Conservation (phyloP, 2,113 vertebrate genomes). For the Tautogolabrus adspersus region DNA sequence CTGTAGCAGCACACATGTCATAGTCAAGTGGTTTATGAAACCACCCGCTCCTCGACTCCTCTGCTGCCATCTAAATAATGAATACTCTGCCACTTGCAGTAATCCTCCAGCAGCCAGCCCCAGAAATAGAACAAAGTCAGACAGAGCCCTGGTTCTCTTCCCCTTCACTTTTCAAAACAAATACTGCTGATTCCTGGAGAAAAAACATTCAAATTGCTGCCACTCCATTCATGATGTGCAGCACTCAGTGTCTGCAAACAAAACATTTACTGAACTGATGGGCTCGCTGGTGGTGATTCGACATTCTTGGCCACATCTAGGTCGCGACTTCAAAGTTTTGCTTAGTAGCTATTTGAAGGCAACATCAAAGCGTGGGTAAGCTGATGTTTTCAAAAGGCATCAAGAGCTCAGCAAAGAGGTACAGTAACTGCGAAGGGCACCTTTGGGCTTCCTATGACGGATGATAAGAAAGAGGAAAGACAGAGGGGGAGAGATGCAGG, state of each 20-base stretch:
- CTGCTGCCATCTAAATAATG: conserved; percentile 80
- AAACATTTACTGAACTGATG: not conserved
- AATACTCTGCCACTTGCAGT: conserved; percentile 76
- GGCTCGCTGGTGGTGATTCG: conserved; percentile 28
- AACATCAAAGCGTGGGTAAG: conserved; percentile 76
- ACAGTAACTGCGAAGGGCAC: conserved; percentile 78
- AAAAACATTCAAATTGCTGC: conserved; percentile 44
- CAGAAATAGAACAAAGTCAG: conserved; percentile 81
- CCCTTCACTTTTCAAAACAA: conserved; percentile 76
- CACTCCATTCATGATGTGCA: conserved; percentile 27
- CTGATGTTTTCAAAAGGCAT: conserved; percentile 74
- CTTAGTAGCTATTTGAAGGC: conserved; percentile 65
- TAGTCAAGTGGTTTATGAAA: conserved; percentile 77
- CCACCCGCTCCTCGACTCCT: conserved; percentile 68
- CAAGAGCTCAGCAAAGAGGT: conserved; percentile 65
- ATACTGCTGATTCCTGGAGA: conserved; percentile 62
- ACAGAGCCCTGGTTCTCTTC: conserved; percentile 56
- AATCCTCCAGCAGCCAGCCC: conserved; percentile 63
- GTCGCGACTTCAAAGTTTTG: conserved; percentile 69
- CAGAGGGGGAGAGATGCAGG: conserved; percentile 26
- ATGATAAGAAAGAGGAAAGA: conserved; percentile 66
- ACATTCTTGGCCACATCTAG: conserved; percentile 60
- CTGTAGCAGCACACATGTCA: conserved; percentile 76
- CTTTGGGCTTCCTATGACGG: conserved; percentile 74
- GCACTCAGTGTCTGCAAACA: conserved; percentile 15